Conservation (phyloP, 2,113 vertebrate genomes). For the Syngnathus floridae region DNA sequence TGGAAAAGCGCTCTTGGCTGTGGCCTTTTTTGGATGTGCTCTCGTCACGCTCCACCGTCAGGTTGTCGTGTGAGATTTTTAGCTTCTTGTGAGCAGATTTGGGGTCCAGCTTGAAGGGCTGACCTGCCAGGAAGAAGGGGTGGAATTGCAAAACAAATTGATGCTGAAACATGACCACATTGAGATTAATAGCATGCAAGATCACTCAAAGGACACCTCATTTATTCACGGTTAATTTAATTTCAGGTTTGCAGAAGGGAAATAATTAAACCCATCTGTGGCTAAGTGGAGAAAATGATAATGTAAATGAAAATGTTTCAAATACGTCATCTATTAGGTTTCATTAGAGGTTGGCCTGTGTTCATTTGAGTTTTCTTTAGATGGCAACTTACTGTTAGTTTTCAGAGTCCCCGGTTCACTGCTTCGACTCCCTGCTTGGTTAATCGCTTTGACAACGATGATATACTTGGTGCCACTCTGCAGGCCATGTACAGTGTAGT, state of each 20-base stretch:
- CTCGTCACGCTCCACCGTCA: constrained; percentile 95
- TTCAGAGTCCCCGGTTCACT: constrained; percentile 93
- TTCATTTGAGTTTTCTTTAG: not conserved
- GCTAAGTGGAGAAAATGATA: not conserved
- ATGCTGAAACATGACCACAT: not conserved
- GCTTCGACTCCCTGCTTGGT: constrained; percentile 93
- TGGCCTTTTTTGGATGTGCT: constrained; percentile 95
- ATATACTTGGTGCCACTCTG: constrained; percentile 98
- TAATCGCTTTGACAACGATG: constrained; percentile 97
- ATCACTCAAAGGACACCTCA: constrained; percentile 4
- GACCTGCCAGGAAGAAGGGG: constrained; percentile 70
- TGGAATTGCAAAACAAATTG: not conserved
- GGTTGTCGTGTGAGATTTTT: constrained; percentile 92
- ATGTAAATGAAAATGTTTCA: not conserved
- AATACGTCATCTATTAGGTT: not conserved
- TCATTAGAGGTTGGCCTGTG: constrained; percentile 4
- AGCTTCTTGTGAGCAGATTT: constrained; percentile 96
- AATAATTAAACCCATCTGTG: not conserved
- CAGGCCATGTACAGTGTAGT: constrained; percentile 94
- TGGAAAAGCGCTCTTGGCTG: constrained; percentile 89
- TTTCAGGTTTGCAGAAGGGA: not conserved
- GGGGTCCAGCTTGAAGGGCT: constrained; percentile 95
- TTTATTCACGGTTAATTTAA: constrained; percentile 18
- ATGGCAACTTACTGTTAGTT: constrained; percentile 88
- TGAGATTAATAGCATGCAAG: not conserved